phyloP scores from a whole-genome alignment of 2,113 vertebrate genomes.

The Pongo abelii region DNA sequence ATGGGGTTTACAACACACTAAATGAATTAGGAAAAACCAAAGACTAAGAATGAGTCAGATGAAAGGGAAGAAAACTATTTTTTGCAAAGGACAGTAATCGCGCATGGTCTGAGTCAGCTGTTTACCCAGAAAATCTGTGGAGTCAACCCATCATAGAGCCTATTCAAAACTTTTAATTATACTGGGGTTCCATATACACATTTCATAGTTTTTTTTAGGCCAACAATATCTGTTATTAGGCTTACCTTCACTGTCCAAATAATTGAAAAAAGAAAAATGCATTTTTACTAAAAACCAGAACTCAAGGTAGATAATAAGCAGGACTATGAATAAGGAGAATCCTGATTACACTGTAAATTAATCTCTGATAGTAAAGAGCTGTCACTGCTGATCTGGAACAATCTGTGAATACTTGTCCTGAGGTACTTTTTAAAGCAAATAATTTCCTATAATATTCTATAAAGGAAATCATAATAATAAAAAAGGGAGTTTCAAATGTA shows the following conservation, averaged over 20 bases:
- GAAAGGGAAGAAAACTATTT: slow-evolving; percentile 61
- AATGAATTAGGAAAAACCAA: slow-evolving; percentile 43
- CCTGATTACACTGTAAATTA: neutral
- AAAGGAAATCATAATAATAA: slow-evolving; percentile 24
- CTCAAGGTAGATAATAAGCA: neutral
- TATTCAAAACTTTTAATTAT: slow-evolving; percentile 81
- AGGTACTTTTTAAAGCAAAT: neutral
- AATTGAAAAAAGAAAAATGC: neutral
- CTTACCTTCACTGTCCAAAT: neutral
- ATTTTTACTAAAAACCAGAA: slow-evolving; percentile 34
- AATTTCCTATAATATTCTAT: neutral
- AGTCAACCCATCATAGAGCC: slow-evolving; percentile 70
- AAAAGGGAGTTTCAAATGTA: neutral
- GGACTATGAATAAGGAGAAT: neutral
- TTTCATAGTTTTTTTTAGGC: slow-evolving; percentile 56
- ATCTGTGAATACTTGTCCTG: neutral
- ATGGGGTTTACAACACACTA: neutral
- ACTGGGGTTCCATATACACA: slow-evolving; percentile 62
- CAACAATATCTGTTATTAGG: slow-evolving; percentile 7
- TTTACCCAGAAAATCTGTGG: slow-evolving; percentile 65
- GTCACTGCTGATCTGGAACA: neutral
- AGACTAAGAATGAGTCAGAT: neutral
- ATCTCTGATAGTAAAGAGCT: neutral
- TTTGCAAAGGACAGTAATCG: slow-evolving; percentile 61
- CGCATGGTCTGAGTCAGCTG: slow-evolving; percentile 70